phyloP scores from a whole-genome alignment of 1,140 invertebrate species.

The Diploscapter pachys region DNA sequence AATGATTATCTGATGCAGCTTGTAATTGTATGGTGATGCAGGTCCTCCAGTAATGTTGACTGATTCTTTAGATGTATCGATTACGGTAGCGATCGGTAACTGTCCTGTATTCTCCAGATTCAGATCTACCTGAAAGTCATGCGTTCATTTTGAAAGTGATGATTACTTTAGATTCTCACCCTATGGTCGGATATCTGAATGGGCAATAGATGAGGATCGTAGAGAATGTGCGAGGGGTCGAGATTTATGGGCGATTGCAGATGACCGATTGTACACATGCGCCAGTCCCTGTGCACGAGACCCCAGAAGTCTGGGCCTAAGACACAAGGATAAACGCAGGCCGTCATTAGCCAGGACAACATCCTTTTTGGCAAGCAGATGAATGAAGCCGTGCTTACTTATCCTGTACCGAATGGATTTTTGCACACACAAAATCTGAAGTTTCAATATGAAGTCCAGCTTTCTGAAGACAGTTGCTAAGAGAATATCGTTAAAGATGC shows the following conservation, averaged over 20 bases:
- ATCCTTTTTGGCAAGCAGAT: conserved; percentile 14
- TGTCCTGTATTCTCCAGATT: conserved; percentile 82
- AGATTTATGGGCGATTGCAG: conserved; percentile 93
- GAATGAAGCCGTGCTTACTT: too few species aligned
- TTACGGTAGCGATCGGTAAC: conserved; percentile 83
- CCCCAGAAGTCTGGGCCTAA: conserved; percentile 87
- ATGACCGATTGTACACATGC: conserved; percentile 84
- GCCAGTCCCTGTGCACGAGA: conserved; percentile 91
- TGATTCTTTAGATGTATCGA: conserved; percentile 71
- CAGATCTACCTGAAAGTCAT: conserved; percentile 51
- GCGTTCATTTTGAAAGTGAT: conserved; percentile 24
- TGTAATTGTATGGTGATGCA: conserved; percentile 80
- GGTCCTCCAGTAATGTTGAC: conserved; percentile 87
- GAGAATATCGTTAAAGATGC: too few species aligned
- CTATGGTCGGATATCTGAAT: conserved; percentile 85
- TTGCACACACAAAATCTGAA: too few species aligned
- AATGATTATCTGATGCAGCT: conserved; percentile 70
- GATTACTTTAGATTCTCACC: conserved; percentile 55
- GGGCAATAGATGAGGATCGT: conserved; percentile 83
- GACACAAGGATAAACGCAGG: conserved; percentile 52
- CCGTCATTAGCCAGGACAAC: conserved; percentile 50
- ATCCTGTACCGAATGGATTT: too few species aligned
- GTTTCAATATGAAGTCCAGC: too few species aligned
- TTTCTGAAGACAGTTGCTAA: too few species aligned
- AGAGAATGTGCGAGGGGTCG: conserved; percentile 83